These are phyloP conservation scores for Lepidostoma basale DNA, from an alignment of 1,140 invertebrate species.

Conservation along the genomic window DNA sequence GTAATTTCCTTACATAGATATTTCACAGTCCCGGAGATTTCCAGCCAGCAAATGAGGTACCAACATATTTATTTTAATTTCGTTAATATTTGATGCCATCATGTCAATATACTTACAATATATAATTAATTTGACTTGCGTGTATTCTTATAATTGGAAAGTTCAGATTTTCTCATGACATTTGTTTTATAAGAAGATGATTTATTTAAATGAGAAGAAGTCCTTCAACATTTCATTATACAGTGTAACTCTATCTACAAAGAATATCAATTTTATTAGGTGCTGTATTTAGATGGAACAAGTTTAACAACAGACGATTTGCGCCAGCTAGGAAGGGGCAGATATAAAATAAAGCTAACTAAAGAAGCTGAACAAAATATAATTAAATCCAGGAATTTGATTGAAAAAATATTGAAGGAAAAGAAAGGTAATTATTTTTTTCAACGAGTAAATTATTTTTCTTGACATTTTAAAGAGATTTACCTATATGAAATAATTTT, in stretches of 20 bases:
- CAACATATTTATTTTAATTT: not conserved
- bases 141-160: too few relatives aligned
- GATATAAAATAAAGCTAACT: slow-evolving; percentile 67
- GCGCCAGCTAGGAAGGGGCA: slow-evolving; percentile 63
- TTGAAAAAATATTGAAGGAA: slow-evolving; percentile 68
- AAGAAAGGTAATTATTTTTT: slow-evolving; percentile 61
- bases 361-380: slow-evolving; percentile 64
- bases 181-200: too few relatives aligned
- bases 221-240: too few relatives aligned
- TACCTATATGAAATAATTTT: too few relatives aligned
- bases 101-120: too few relatives aligned
- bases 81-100: not conserved
- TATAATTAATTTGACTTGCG: too few relatives aligned
- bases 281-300: slow-evolving; percentile 64
- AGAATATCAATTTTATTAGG: too few relatives aligned
- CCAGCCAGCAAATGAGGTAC: slow-evolving; percentile 30
- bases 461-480: too few relatives aligned
- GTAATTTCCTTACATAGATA: too few relatives aligned
- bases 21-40: slow-evolving; percentile 36
- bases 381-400: slow-evolving; percentile 60
- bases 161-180: too few relatives aligned
- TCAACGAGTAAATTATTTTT: not conserved
- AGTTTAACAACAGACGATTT: slow-evolving; percentile 67
- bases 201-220: too few relatives aligned
- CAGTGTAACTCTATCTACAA: too few relatives aligned